Evolutionary conservation across 2,113 vertebrate genomes (phyloP).

Genomic region (Neolamprologus hecqui): DNA sequence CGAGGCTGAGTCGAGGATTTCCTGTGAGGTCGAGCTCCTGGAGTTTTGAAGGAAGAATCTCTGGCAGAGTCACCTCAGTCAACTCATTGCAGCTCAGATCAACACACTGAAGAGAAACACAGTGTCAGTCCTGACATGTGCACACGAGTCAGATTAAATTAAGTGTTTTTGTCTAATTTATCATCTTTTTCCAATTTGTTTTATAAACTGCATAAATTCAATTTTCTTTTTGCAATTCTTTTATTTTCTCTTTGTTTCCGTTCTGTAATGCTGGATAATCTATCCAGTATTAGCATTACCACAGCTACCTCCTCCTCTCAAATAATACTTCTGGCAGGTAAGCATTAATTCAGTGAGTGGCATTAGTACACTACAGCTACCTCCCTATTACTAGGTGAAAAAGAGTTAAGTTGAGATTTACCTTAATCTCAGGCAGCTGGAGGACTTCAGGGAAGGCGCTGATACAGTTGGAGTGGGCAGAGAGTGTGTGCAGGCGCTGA

Average conservation of each 20-base stretch:
- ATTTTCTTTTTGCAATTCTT: background rate
- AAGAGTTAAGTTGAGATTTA: slow-evolving; percentile 18
- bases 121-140: background rate
- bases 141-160: background rate
- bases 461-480: slow-evolving; percentile 93
- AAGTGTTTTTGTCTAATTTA: background rate
- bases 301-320: background rate
- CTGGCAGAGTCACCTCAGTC: slow-evolving; percentile 83
- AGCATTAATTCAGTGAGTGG: background rate
- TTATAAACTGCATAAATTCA: background rate
- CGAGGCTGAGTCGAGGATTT: slow-evolving; percentile 85
- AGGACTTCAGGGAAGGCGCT: slow-evolving; percentile 91
- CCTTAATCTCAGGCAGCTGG: slow-evolving; percentile 94
- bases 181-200: background rate
- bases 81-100: slow-evolving; percentile 98
- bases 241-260: background rate
- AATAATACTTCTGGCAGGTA: background rate
- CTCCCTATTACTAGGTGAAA: background rate
- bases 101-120: slow-evolving; percentile 76
- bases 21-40: slow-evolving; percentile 95
- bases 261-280: background rate
- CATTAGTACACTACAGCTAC: background rate
- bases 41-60: slow-evolving; percentile 86
- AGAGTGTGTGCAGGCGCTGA: slow-evolving; percentile 85
- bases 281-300: background rate